A percentile compares a stretch with the other conserved stretches of the same genome.
Conservation (phyloP, 2,797 vertebrate species). For the Phoxinus dragarum region DNA sequence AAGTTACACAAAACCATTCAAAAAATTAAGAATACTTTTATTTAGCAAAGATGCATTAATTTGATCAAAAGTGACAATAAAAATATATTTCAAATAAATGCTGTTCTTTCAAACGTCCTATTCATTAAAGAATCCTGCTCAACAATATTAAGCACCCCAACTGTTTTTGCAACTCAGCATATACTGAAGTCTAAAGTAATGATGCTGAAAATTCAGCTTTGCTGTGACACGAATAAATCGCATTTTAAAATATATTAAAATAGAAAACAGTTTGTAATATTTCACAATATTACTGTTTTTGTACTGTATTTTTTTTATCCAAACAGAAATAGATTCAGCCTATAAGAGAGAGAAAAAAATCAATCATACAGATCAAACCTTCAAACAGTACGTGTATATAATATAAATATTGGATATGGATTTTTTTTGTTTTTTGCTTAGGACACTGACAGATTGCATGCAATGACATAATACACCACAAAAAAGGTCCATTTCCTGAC, state of each 20-base stretch:
- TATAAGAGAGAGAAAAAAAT: too few relatives aligned
- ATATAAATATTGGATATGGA: background rate
- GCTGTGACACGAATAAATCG: fast-evolving
- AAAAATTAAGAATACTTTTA: background rate
- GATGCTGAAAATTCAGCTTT: background rate
- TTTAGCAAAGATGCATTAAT: background rate
- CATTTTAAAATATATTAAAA: background rate
- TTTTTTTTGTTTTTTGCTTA: too few relatives aligned
- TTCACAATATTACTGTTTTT: background rate
- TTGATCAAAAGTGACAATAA: background rate
- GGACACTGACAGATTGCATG: background rate
- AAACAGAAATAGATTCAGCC: too few relatives aligned
- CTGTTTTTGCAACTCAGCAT: background rate
- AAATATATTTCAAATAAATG: background rate
- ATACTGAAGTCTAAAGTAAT: background rate
- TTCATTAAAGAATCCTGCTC: background rate
- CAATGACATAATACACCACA: background rate
- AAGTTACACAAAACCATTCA: background rate
- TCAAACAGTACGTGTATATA: background rate
- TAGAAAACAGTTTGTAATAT: background rate
- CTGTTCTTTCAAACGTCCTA: background rate
- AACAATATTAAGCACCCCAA: background rate
- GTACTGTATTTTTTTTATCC: background rate
- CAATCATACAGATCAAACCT: too few relatives aligned
- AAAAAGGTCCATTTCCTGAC: background rate